Percentiles rank a stretch among this genome's conserved stretches.
phyloP scores from a whole-genome alignment of 1,140 invertebrate genomes.

The Macrocentrus cingulum region DNA sequence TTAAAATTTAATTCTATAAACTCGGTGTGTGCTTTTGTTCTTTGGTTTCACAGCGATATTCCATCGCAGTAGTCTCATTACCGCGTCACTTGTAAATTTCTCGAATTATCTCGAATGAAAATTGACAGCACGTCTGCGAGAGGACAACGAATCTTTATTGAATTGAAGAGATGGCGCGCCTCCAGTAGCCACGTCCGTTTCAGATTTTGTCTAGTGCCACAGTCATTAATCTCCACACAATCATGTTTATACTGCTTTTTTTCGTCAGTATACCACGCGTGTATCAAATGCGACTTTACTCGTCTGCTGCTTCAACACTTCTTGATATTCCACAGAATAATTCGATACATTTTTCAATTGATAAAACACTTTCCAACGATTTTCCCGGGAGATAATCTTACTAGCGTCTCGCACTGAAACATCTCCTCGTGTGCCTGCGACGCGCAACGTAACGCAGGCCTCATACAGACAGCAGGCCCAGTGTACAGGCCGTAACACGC shows the following conservation, averaged over 20 bases:
- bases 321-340: no score
- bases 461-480: background rate
- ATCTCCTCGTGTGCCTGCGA: background rate
- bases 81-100: background rate
- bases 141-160: background rate
- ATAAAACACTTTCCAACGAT: no score
- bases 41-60: no score
- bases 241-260: background rate
- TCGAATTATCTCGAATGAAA: constrained; percentile 1
- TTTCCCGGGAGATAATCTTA: no score
- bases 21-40: constrained; percentile 2
- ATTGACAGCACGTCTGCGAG: background rate
- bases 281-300: no score
- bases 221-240: background rate
- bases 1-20: constrained; percentile 23
- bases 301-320: no score
- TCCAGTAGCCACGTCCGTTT: background rate
- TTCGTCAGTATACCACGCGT: no score
- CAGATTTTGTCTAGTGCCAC: background rate
- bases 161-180: background rate
- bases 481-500: background rate
- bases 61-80: no score
- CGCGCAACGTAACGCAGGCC: background rate
- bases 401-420: no score
- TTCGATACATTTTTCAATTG: no score